A percentile compares a stretch with the other conserved stretches of the same genome.
Conservation (phyloP, 1,140 invertebrate species). For the Oscheius sp. region DNA sequence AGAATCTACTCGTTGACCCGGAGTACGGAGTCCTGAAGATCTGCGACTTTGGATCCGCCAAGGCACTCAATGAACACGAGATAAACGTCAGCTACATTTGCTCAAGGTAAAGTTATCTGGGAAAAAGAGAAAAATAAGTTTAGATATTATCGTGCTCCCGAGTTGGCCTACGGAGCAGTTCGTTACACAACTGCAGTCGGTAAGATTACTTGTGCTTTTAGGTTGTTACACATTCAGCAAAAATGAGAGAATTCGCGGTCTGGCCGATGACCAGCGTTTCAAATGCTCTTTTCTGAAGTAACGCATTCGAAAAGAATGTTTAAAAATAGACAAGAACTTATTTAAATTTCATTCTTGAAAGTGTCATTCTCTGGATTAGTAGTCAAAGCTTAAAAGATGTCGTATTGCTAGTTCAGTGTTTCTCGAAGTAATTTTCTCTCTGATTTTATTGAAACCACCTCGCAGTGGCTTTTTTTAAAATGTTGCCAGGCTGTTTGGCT, state of each 20-base stretch:
- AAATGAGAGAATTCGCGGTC: no score
- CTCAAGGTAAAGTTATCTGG: slow-evolving; percentile 4
- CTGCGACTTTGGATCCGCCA: slow-evolving; percentile 35
- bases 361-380: no score
- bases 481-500: no score
- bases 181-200: slow-evolving; percentile 24
- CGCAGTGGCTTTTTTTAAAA: no score
- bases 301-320: no score
- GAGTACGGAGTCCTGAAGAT: slow-evolving; percentile 24
- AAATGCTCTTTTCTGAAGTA: no score
- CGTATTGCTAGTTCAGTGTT: no score
- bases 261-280: no score
- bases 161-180: slow-evolving; percentile 15
- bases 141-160: slow-evolving; percentile 29
- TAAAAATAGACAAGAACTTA: rapidly evolving
- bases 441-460: no score
- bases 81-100: slow-evolving; percentile 28
- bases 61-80: slow-evolving; percentile 5
- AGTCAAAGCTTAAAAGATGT: no score
- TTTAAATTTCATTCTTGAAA: background rate
- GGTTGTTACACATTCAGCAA: no score
- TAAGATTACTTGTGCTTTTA: background rate
- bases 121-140: background rate
- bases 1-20: slow-evolving; percentile 27
- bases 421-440: no score